phyloP scores from a whole-genome alignment of 2,888 invertebrate species.

The Chrysolina oricalcia region DNA sequence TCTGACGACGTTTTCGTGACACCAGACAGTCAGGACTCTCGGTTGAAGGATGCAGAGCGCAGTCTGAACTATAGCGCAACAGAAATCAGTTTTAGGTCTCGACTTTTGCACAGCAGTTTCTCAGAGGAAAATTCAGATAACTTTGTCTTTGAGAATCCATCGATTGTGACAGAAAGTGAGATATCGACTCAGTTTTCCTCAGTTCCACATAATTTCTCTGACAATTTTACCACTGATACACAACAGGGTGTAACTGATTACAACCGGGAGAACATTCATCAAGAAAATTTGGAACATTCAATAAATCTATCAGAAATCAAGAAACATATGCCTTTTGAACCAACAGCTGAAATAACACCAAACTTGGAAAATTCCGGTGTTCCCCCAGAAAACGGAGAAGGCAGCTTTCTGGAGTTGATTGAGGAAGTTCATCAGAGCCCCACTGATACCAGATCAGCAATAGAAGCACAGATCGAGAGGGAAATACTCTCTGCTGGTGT shows the following conservation, averaged over 20 bases:
- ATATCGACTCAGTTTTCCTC: background rate
- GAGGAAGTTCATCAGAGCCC: background rate
- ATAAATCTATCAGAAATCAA: background rate
- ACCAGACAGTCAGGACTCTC: background rate
- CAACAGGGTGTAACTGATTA: background rate
- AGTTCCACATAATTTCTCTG: background rate
- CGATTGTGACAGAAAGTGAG: background rate
- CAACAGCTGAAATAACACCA: background rate
- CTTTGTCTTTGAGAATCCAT: slow-evolving; percentile 7
- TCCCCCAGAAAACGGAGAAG: background rate
- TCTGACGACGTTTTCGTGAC: background rate
- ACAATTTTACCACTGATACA: background rate
- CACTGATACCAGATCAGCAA: background rate
- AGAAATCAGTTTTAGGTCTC: background rate
- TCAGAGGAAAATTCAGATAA: slow-evolving; percentile 25
- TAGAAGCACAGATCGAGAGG: background rate
- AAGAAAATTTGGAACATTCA: background rate
- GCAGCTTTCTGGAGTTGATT: background rate
- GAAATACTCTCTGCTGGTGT: background rate
- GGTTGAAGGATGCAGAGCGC: no score
- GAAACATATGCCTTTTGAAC: background rate
- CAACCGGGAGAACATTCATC: background rate
- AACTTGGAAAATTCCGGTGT: background rate
- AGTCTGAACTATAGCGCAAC: background rate
- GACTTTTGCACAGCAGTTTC: slow-evolving; percentile 2